Base-by-base conservation (phyloP, 2,797 vertebrate genomes). In the Alectoris magna region DNA sequence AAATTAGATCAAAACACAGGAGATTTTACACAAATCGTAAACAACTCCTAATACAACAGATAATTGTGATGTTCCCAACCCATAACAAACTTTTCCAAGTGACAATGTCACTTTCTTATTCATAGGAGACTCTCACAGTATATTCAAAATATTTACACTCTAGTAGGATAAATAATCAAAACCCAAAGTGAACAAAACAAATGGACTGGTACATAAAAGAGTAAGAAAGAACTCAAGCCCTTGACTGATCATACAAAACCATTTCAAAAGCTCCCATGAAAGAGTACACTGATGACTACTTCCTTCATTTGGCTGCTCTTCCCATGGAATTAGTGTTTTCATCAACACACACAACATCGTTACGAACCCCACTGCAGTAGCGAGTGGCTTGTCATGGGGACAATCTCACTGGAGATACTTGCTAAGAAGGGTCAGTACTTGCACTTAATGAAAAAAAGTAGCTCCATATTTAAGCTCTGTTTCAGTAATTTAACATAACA, bases 121-220 rank as follows among this genome's bases (percentile, higher is more conserved):
- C 46, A 53, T 4, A 81, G 27, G 49, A 90, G 43, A 89, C 51
- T 44, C 59, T 78, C 34, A 53, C 6, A 72, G 5, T 76, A 16
- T 14, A 67, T 46, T 81, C 36, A 76, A 86, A 94, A 72, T 46
- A 62, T 82, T 82, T 86, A 58, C 41, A 49, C 44, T 70, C 44
- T 68, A 51, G 36, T 5, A 66, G 10, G 5, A 21, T 41, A 70
- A 86, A 84, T 10, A 83, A 15, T 38, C 48, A 76, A n/a, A 91
- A 81, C 66, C 29, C 27, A 84, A 96, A 90, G 11, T 4, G 19
- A 93, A 88, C 15, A 69, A 91, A 87, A 62, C 31, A 82, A 88
- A 80, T 23, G 23, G 66, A 51, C 17, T 67, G 22, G 72, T 55
- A 83, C 9, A 49, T 8, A 73, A 68, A 76, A 4, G 7, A 60